A percentile compares a stretch with the other conserved stretches of the same genome.
phyloP scores from a whole-genome alignment of 2,888 invertebrate genomes.

The Anticlea derivata region DNA sequence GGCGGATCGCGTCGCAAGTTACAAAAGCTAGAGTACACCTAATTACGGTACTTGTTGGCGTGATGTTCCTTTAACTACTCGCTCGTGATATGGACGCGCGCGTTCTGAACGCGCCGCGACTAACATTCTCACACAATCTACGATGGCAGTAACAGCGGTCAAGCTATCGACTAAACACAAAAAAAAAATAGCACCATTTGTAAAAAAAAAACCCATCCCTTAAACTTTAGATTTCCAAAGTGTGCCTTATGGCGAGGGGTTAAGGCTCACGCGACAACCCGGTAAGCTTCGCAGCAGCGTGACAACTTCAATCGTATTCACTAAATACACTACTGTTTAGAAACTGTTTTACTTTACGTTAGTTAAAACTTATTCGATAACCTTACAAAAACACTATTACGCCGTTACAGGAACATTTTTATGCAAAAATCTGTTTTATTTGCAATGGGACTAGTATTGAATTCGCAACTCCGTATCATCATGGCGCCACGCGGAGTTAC shows the following conservation, averaged over 20 bases:
- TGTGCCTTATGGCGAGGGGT: conserved; percentile 22
- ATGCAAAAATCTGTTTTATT: conserved; percentile 78
- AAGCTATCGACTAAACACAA: conserved; percentile 77
- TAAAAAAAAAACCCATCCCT: conserved; percentile 72
- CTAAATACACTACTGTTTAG: conserved; percentile 44
- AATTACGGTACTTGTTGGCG: conserved; percentile 48
- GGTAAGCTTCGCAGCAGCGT: conserved; percentile 51
- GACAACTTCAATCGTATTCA: conserved; percentile 40
- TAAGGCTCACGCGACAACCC: conserved; percentile 14
- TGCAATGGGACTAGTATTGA: conserved; percentile 81
- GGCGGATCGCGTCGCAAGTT: conserved; percentile 49
- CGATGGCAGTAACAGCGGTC: conserved; percentile 69
- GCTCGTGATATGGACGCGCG: conserved; percentile 57
- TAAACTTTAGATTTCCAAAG: conserved; percentile 50
- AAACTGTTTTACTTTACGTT: conserved; percentile 60
- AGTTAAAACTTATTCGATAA: conserved; percentile 66
- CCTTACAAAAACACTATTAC: conserved; percentile 72
- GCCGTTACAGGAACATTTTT: conserved; percentile 80
- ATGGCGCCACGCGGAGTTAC: conserved; percentile 59
- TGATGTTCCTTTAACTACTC: conserved; percentile 41
- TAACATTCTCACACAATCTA: conserved; percentile 44
- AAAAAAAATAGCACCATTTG: conserved; percentile 82
- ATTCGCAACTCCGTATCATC: conserved; percentile 60
- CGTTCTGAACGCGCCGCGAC: conserved; percentile 49
- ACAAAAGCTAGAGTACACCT: conserved; percentile 74